phyloP scores from a whole-genome alignment of 2,888 invertebrate species.

The Clitarchus hookeri region DNA sequence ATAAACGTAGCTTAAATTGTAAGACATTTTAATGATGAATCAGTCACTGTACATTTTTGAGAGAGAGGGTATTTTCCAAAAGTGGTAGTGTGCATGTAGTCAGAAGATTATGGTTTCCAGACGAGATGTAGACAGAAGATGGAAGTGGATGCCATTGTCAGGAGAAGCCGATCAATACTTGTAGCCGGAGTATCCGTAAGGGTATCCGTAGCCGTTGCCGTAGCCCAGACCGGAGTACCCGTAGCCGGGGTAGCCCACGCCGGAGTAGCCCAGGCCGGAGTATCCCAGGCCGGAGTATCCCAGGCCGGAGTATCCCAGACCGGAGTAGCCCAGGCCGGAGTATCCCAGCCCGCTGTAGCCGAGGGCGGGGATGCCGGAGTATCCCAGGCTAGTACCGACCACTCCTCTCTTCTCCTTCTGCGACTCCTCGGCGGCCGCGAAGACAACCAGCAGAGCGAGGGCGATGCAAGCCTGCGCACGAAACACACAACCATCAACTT shows the following conservation, averaged over 20 bases:
- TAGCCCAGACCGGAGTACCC: neutral
- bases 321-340: neutral
- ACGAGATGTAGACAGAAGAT: neutral
- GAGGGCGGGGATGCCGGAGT: neutral
- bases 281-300: neutral
- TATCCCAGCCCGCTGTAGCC: neutral
- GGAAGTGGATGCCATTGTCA: neutral
- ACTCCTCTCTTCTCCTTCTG: neutral
- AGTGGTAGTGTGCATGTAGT: too few relatives aligned
- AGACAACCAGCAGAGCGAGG: neutral
- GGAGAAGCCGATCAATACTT: neutral
- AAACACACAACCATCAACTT: neutral
- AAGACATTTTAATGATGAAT: too few relatives aligned
- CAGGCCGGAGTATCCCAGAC: neutral
- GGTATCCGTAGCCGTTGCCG: neutral
- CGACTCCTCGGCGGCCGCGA: neutral
- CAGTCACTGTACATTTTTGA: too few relatives aligned
- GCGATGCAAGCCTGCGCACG: neutral
- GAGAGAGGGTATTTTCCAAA: too few relatives aligned
- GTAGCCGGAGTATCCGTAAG: neutral
- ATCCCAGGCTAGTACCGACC: neutral
- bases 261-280: neutral
- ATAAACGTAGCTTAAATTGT: too few relatives aligned
- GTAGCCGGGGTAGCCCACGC: neutral
- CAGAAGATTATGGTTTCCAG: too few relatives aligned